Evolutionary conservation across 2,797 vertebrate species (phyloP), one percentile per base, ranked within the genome.

Genomic region (Heliangelus exortis): DNA sequence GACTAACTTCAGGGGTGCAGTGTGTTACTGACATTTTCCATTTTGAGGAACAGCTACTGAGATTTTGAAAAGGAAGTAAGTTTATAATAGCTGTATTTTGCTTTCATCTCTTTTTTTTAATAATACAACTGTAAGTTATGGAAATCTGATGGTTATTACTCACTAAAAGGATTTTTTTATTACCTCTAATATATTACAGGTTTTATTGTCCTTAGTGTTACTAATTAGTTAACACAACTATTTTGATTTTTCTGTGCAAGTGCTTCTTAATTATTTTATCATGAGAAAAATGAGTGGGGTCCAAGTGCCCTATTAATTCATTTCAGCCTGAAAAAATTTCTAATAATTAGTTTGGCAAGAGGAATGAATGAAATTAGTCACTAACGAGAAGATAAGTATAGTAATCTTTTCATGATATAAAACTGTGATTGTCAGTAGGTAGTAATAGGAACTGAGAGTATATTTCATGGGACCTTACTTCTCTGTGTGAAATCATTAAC

Each of bases 371-470:
- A 97, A 97, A 98, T 98, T 97, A 98, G 93, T 95, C 96, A 88
- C 96, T 98, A 98, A 98, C 97, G 97, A 97, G 96, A 92, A 97
- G 97, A 97, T 97, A 97, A 97, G 96, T 96, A 54, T 96, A 96
- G 93, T 97, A 95, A 97, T 98, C 97, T 97, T 95, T 97, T 87
- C 82, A 69, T 96, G 95, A 96, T 97, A 59, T 87, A 96, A 96
- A 97, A 92, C 94, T 93, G 68, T 93, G 97, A 95, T 97, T 96
- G 92, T 97, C 96, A 94, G 96, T 83, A 95, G 96, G 93, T 92
- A 87, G 93, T 95, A 96, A 96, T 85, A 96, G 90, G 85, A 93
- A 93, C 89, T 9, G 17, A 89, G 96, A 95, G 94, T 94, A 84
- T 96, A 95, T 96, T 97, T 95, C 85, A 63, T 93, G 96, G 96